These are phyloP conservation scores for Gambusia affinis DNA, from an alignment of 2,113 vertebrate species.

Conservation along the genomic window DNA sequence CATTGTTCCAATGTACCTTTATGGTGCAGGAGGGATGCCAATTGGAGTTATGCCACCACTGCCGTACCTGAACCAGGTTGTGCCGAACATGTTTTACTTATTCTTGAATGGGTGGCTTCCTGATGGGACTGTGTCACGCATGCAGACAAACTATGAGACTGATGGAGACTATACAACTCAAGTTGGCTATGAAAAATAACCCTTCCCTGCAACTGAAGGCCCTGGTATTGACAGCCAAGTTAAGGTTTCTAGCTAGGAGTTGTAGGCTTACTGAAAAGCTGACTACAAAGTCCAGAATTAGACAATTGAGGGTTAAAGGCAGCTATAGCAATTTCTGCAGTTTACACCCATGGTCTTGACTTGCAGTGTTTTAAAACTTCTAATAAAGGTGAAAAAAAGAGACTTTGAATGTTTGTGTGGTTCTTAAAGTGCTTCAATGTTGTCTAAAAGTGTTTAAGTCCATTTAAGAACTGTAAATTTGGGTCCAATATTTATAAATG, in stretches of 20 bases:
- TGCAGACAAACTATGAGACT: neutral
- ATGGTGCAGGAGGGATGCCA: neutral
- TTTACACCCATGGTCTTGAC: neutral
- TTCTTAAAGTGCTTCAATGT: neutral
- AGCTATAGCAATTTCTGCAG: neutral
- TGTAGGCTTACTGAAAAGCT: neutral
- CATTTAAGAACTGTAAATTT: too few species aligned
- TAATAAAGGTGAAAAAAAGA: slow-evolving; percentile 1
- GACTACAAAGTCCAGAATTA: neutral
- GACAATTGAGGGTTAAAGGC: neutral
- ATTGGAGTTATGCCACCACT: neutral
- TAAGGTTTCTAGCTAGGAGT: neutral
- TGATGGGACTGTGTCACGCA: neutral
- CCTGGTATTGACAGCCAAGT: neutral
- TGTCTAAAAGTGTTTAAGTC: too few species aligned
- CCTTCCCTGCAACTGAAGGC: neutral
- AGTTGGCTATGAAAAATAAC: slow-evolving; percentile 8
- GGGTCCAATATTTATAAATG: too few species aligned
- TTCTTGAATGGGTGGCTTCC: slow-evolving; percentile 34
- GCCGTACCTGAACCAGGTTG: too few species aligned
- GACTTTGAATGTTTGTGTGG: neutral
- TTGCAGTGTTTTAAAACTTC: neutral
- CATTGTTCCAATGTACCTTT: neutral
- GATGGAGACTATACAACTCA: slow-evolving; percentile 16
- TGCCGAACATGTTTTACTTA: neutral